Evolutionary conservation across 2,113 vertebrate species (phyloP).

Genomic region (Oreochromis niloticus): DNA sequence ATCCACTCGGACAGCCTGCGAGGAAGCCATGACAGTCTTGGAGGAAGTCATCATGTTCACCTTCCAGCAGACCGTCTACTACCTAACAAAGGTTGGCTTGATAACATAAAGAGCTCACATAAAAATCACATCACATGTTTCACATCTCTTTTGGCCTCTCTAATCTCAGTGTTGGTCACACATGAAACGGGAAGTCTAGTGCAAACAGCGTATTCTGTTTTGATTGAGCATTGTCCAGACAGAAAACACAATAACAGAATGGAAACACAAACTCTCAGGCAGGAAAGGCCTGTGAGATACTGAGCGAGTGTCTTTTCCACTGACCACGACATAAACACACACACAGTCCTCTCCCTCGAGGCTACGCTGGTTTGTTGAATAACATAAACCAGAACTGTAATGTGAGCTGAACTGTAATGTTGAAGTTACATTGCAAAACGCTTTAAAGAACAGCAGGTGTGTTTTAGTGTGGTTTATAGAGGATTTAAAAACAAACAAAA

Average conservation of each 20-base stretch:
- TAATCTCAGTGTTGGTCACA: background rate
- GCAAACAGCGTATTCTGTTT: slow-evolving; percentile 49
- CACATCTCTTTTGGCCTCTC: background rate
- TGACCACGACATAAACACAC: slow-evolving; percentile 29
- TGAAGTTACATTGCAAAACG: background rate
- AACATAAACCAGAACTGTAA: background rate
- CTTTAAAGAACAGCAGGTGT: background rate
- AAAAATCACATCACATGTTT: background rate
- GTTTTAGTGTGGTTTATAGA: background rate
- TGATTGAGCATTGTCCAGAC: slow-evolving; percentile 33
- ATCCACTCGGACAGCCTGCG: slow-evolving; percentile 65
- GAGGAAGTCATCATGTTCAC: slow-evolving; percentile 82
- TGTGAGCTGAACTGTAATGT: background rate
- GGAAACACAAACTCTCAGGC: slow-evolving; percentile 25
- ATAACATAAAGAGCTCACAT: background rate
- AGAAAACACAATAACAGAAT: slow-evolving; percentile 41
- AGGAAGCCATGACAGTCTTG: slow-evolving; percentile 77
- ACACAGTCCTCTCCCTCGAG: slow-evolving; percentile 8
- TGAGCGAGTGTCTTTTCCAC: slow-evolving; percentile 23
- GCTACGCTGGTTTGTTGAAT: background rate
- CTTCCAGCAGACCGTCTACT: slow-evolving; percentile 80
- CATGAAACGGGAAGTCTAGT: slow-evolving; percentile 44
- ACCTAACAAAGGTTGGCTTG: slow-evolving; percentile 75
- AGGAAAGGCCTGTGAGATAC: slow-evolving; percentile 45
- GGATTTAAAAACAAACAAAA: background rate